Evolutionary conservation across 2,888 invertebrate genomes (phyloP), one percentile per base, ranked within the genome.

Genomic region (Drosophila prolongata): DNA sequence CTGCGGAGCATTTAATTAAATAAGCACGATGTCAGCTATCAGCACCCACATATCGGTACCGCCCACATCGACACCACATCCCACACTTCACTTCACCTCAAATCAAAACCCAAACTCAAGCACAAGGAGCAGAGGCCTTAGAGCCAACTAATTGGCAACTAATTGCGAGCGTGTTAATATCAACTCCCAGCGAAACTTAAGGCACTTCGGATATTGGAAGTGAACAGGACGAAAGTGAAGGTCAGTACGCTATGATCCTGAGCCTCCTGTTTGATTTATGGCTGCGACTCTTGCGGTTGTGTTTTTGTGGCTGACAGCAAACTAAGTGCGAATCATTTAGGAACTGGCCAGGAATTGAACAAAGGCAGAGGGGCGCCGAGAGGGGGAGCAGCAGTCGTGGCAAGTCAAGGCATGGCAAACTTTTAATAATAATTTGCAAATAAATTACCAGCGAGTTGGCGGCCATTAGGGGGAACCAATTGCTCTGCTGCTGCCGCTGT

Each of bases 401-500:
- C 55, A 56, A 64, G 78, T 61, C 76, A 67, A 52, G 68, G 89
- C 76, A 67, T 52, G 68, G 89, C 87, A 38, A 89, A 90, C 82
- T 89, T 90, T 90, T 87, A 89, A 89, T 89, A 89, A 89, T 89
- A 90, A 90, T 90, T 90, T 90, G 88, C 89, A 89, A 90, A 89
- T 89, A 89, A 89, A 90, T 89, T 87, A 89, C 87, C 77, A 76
- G 65, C 79, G 81, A 85, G 89, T 87, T 83, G 83, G 81, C 67
- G 79, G 74, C 79, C 79, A 59, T 64, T 77, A 75, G 75, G 62
- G 73, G 52, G 53, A 57, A 74, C 58, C 71, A 58, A 46, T 56
- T 55, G 67, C 60, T 71, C 55, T 52, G 75, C 72, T 75, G 66
- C 65, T 70, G 34, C 38, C 43, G 34, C 61, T 65, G 64, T 83